Conservation (phyloP, 2,888 invertebrate genomes). For the Hirtodrosophila duncani region DNA sequence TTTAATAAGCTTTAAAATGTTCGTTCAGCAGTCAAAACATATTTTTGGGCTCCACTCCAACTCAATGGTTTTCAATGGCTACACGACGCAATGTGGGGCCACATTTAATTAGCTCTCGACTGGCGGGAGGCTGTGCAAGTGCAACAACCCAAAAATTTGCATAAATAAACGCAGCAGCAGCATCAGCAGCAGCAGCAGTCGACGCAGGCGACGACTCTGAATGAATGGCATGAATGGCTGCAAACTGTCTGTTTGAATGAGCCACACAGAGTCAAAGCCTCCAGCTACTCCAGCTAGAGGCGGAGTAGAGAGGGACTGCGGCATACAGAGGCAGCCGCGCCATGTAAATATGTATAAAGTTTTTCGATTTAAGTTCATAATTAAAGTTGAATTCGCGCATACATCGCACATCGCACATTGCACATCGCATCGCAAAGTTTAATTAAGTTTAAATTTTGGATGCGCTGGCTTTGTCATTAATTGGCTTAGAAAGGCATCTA, state of each 20-base stretch:
- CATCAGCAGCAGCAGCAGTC: not conserved
- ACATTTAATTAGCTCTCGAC: conserved; percentile 60
- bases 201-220: conserved; percentile 11
- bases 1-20: conserved; percentile 64
- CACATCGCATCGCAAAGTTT: conserved; percentile 50
- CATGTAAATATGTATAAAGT: conserved; percentile 56
- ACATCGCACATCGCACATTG: conserved; percentile 9
- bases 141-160: conserved; percentile 66
- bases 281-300: conserved; percentile 19
- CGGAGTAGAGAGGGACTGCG: conserved; percentile 6
- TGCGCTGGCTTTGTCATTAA: conserved; percentile 47
- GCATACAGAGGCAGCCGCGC: conserved; percentile 9
- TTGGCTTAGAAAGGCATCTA: conserved; percentile 41
- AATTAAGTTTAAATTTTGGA: conserved; percentile 65
- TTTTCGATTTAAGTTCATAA: conserved; percentile 72
- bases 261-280: conserved; percentile 27
- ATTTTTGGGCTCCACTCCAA: conserved; percentile 25
- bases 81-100: conserved; percentile 31
- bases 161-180: conserved; percentile 45
- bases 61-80: conserved; percentile 40
- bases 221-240: conserved; percentile 33
- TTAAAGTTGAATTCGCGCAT: conserved; percentile 50
- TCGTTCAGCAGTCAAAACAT: conserved; percentile 14
- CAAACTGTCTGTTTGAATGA: conserved; percentile 47
- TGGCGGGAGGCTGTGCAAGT: conserved; percentile 51